Evolutionary conservation across 2,797 vertebrate genomes (phyloP), one percentile per base, ranked within the genome.

Genomic region (Fistularia tabacaria): DNA sequence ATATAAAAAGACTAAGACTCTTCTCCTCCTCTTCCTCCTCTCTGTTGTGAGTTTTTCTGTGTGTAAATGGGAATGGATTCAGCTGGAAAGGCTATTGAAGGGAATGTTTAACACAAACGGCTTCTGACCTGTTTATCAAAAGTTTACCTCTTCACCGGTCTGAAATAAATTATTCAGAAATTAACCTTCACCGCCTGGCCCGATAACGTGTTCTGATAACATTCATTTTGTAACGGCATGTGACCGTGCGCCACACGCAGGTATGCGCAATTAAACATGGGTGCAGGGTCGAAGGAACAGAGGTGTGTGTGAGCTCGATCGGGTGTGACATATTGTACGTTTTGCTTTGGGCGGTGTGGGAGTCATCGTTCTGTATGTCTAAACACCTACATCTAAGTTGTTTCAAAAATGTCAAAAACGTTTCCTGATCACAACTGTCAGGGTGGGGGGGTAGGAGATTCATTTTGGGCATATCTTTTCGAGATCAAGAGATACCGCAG

Each of bases 1-100:
- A 74, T 47, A 2, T 64, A 52, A 71, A 78, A 77, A 77, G 49
- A 66, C n/a, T n/a, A 49, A 76, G 69, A 84, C 81, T 83, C 80
- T 77, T 80, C 15, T 15, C n/a, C n/a, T n/a, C n/a, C n/a, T n/a
- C n/a, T n/a, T n/a, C n/a, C n/a, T 66, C 55, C 71, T 73, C 64
- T 62, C 39, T 1, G 9, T 42, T 50, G 57, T 14, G 25, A 62
- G 52, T 59, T 52, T 62, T 52, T 62, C 41, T 54, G 37, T 59
- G 44, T 15, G 53, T 62, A 44, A n/a, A 36, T 45, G 46, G 52
- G 47, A 56, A 54, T 8, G 6, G 38, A 25, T 49, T 46, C 60
- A 47, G 61, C 54, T 13, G 37, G 51, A 48, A 47, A 57, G 44
- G 47, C 10, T 43, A 40, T 49, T 53, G 42, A 64, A 50, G n/a